A percentile compares a stretch with the other conserved stretches of the same genome.
phyloP scores from a whole-genome alignment of 2,888 invertebrate genomes.

The Ectemnius continuus region DNA sequence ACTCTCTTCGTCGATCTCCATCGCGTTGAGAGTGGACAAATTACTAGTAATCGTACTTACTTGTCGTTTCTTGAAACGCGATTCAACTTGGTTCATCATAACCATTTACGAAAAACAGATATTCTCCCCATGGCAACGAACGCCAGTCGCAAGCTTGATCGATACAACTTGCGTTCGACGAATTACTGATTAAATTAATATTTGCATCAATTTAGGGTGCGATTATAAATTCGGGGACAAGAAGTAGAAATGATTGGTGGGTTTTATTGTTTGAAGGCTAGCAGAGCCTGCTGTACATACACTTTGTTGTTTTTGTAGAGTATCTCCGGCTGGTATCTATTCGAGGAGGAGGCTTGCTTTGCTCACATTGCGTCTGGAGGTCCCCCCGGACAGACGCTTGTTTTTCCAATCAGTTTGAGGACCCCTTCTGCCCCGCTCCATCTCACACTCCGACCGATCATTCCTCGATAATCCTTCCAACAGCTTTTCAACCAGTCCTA shows the following conservation, averaged over 20 bases:
- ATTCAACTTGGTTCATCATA: constrained; percentile 6
- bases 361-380: constrained; percentile 48
- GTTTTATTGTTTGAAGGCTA: too few species aligned
- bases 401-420: constrained; percentile 28
- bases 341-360: constrained; percentile 43
- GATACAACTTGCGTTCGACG: constrained; percentile 26
- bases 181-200: not conserved
- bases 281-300: too few species aligned
- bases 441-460: constrained; percentile 33
- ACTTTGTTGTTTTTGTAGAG: constrained; percentile 40
- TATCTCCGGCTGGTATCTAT: constrained; percentile 54
- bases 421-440: not conserved
- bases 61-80: not conserved
- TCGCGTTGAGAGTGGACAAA: not conserved
- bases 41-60: too few species aligned
- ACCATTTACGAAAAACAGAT: constrained; percentile 25
- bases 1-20: not conserved
- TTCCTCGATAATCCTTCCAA: constrained; percentile 53
- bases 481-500: constrained; percentile 24
- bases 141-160: constrained; percentile 42
- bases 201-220: too few species aligned
- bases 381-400: constrained; percentile 20
- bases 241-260: too few species aligned
- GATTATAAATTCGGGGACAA: too few species aligned
- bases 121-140: constrained; percentile 26